Conservation (phyloP, 2,797 vertebrate species). For the Lemur catta region DNA sequence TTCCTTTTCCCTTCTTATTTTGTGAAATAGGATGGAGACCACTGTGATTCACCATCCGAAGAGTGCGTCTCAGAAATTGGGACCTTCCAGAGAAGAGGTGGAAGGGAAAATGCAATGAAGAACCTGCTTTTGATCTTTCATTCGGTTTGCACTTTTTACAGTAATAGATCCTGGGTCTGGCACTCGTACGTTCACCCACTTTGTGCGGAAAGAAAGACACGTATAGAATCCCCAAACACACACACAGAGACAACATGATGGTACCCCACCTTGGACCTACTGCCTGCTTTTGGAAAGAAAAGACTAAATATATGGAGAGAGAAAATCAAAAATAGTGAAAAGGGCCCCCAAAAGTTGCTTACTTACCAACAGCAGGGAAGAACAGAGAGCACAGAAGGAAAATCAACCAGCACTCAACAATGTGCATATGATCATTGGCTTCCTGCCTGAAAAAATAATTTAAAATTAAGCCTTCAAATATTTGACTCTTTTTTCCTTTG, state of each 20-base stretch:
- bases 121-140: background rate
- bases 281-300: background rate
- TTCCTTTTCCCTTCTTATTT: slow-evolving; percentile 37
- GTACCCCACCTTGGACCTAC: background rate
- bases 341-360: background rate
- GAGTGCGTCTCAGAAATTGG: background rate
- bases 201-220: background rate
- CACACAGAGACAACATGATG: background rate
- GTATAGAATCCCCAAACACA: background rate
- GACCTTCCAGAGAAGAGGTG: background rate
- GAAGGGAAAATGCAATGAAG: background rate
- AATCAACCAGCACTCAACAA: background rate
- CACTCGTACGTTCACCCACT: background rate
- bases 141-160: background rate
- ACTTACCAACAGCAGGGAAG: background rate
- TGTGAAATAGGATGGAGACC: background rate
- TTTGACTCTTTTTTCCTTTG: background rate
- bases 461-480: background rate
- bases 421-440: background rate
- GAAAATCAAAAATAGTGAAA: background rate
- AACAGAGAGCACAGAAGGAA: background rate
- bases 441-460: background rate
- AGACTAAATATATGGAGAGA: background rate
- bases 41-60: background rate
- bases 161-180: background rate